phyloP scores from a whole-genome alignment of 2,113 vertebrate genomes.

The Microtus oregoni region DNA sequence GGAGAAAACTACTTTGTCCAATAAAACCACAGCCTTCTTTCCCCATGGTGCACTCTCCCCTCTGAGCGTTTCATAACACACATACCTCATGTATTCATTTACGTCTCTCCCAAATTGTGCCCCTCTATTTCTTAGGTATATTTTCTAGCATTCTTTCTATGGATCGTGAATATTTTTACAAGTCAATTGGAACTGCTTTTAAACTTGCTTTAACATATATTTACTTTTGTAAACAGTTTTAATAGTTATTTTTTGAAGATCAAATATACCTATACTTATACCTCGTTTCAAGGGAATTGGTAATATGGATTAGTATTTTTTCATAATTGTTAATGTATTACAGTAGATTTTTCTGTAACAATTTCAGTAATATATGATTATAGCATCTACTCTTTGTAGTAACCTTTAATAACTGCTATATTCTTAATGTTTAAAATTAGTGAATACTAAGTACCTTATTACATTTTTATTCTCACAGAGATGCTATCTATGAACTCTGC shows the following conservation, averaged over 20 bases:
- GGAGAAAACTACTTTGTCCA: fast-evolving
- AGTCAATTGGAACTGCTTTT: background rate
- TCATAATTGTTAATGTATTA: background rate
- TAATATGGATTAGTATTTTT: background rate
- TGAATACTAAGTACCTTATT: background rate
- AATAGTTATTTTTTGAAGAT: background rate
- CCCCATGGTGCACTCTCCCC: background rate
- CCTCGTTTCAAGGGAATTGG: background rate
- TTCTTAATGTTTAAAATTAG: background rate
- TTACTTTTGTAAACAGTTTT: background rate
- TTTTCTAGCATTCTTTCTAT: too few species aligned
- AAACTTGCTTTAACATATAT: background rate
- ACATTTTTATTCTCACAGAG: background rate
- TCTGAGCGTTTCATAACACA: background rate
- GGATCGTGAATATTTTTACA: background rate
- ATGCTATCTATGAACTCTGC: background rate
- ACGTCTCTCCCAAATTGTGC: background rate
- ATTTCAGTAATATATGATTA: background rate
- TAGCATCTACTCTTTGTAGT: background rate
- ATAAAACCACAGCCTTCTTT: background rate
- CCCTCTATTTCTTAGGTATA: background rate
- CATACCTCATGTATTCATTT: background rate
- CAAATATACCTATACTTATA: background rate
- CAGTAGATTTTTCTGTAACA: background rate
- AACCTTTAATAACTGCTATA: background rate